Percentiles rank a stretch among this genome's conserved stretches.
These are phyloP conservation scores for Falco punctatus DNA, from an alignment of 2,113 vertebrate genomes.

Conservation along the genomic window DNA sequence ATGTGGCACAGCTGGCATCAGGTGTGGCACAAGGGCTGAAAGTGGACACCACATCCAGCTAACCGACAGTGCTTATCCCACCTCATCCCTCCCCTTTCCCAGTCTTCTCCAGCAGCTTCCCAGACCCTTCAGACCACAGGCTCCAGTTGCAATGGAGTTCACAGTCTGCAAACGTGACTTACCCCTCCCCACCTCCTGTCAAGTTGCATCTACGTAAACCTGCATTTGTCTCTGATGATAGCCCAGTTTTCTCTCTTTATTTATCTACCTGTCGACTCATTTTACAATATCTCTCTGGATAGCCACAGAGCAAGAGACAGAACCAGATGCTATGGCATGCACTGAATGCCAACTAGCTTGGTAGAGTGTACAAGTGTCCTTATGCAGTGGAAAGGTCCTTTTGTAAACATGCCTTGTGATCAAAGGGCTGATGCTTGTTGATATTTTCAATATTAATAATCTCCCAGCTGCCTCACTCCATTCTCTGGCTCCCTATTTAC, in stretches of 20 bases:
- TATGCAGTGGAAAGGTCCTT: constrained; percentile 30
- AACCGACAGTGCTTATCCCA: background rate
- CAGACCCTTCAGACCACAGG: background rate
- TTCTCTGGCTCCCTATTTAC: constrained; percentile 3
- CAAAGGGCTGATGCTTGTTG: constrained; percentile 50
- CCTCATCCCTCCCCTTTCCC: background rate
- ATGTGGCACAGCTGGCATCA: background rate
- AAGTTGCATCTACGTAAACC: background rate
- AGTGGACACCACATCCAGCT: background rate
- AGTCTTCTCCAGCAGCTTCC: background rate
- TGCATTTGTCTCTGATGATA: background rate
- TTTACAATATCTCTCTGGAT: constrained; percentile 4
- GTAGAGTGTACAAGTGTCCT: background rate
- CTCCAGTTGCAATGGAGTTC: background rate
- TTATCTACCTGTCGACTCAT: background rate
- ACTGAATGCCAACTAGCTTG: constrained; percentile 43
- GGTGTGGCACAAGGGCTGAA: background rate
- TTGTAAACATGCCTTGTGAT: constrained; percentile 49
- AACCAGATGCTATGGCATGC: constrained; percentile 30
- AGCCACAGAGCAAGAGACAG: background rate
- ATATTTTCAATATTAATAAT: constrained; percentile 55
- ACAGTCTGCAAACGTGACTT: background rate
- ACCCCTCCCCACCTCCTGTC: background rate
- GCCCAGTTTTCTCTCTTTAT: background rate
- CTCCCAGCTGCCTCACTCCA: constrained; percentile 42